These are phyloP conservation scores for Euwallacea fornicatus DNA, from an alignment of 1,140 invertebrate genomes.

Conservation along the genomic window DNA sequence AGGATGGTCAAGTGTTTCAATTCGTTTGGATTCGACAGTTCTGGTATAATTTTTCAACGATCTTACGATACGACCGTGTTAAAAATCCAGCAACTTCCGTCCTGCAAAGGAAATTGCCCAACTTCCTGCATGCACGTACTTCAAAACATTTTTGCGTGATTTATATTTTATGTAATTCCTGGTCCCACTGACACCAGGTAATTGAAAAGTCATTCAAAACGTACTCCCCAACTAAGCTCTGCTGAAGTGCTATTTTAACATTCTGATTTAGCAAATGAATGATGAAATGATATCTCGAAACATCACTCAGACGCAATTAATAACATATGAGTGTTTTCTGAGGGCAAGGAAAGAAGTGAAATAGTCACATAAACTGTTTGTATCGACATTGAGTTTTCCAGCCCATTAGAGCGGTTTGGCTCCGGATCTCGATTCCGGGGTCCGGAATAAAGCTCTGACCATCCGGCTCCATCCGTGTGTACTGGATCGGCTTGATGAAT, in stretches of 20 bases:
- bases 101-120: conserved; percentile 49
- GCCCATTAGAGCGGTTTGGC: conserved; percentile 48
- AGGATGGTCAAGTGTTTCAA: neutral
- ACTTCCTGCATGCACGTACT: conserved; percentile 46
- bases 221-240: neutral
- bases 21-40: neutral
- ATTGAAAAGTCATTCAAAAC: neutral
- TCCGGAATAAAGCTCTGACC: conserved; percentile 36
- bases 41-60: no score
- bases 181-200: neutral
- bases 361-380: conserved; percentile 46
- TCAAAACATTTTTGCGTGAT: conserved; percentile 32
- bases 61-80: conserved; percentile 36
- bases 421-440: conserved; percentile 37
- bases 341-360: conserved; percentile 20
- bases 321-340: conserved; percentile 11
- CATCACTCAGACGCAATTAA: conserved; percentile 5
- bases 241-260: neutral
- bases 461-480: conserved; percentile 42
- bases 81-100: conserved; percentile 43
- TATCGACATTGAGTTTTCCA: conserved; percentile 50
- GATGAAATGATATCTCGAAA: no score
- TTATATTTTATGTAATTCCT: conserved; percentile 8
- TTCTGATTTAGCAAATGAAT: neutral
- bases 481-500: conserved; percentile 52